These are phyloP conservation scores for Muntiacus muntjak DNA, from an alignment of 2,113 vertebrate genomes.

Conservation along the genomic window DNA sequence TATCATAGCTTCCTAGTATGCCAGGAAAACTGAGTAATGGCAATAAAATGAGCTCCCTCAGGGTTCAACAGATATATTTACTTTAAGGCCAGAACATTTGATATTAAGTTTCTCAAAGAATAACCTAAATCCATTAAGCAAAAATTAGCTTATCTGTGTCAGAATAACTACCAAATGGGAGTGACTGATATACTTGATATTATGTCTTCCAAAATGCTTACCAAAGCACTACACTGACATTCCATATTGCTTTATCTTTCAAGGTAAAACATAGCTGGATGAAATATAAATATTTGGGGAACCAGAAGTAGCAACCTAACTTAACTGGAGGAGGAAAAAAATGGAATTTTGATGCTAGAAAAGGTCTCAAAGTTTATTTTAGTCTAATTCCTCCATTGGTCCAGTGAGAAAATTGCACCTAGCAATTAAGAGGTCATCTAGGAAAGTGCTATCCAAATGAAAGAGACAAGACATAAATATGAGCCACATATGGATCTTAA, in stretches of 20 bases:
- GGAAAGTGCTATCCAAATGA: not conserved
- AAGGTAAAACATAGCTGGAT: conserved; percentile 58
- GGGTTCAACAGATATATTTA: conserved; percentile 28
- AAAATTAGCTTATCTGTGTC: conserved; percentile 60
- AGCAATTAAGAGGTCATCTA: not conserved
- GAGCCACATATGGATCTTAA: not conserved
- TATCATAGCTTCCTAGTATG: not conserved
- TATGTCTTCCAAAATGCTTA: not conserved
- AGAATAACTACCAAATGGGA: conserved; percentile 67
- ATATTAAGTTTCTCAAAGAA: conserved; percentile 47
- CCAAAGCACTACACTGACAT: conserved; percentile 57
- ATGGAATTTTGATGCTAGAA: not conserved
- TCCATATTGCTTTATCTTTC: conserved; percentile 60
- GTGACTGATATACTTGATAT: conserved; percentile 47
- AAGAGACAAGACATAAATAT: conserved; percentile 2
- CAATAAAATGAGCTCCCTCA: not conserved
- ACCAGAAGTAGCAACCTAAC: not conserved
- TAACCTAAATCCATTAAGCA: conserved; percentile 57
- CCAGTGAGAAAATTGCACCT: not conserved
- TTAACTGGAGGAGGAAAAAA: not conserved
- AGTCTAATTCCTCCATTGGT: not conserved
- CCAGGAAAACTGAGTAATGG: conserved; percentile 42
- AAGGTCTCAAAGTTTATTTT: conserved; percentile 18
- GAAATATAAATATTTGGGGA: conserved; percentile 63
- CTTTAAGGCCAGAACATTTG: conserved; percentile 27